Evolutionary conservation across 2,888 invertebrate species (phyloP).

Genomic region (Nomada fabriciana): DNA sequence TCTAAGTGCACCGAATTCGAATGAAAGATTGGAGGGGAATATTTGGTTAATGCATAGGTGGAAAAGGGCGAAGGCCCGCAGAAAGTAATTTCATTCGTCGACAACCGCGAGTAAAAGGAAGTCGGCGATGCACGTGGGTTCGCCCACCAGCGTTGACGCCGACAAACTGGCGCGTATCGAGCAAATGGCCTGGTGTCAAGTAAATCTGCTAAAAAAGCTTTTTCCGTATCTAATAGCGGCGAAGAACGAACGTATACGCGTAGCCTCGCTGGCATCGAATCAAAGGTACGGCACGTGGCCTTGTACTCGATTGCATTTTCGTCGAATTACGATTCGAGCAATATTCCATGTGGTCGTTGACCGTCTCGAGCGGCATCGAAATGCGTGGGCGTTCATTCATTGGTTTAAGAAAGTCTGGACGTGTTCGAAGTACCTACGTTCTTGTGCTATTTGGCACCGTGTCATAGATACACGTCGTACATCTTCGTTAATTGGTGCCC

Average conservation of each 20-base stretch:
- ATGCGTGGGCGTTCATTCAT: conserved; percentile 73
- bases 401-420: conserved; percentile 59
- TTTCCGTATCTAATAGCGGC: conserved; percentile 42
- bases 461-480: conserved; percentile 44
- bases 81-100: conserved; percentile 37
- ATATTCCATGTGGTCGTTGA: conserved; percentile 65
- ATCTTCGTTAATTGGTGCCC: conserved; percentile 53
- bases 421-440: conserved; percentile 21
- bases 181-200: conserved; percentile 51
- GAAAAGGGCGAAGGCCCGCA: too few relatives aligned
- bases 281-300: conserved; percentile 62
- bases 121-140: conserved; percentile 35
- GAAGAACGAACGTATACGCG: conserved; percentile 31
- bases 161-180: conserved; percentile 61
- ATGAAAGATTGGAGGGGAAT: too few relatives aligned
- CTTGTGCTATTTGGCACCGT: conserved; percentile 52
- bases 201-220: conserved; percentile 46
- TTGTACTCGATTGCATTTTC: conserved; percentile 73
- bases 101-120: not conserved
- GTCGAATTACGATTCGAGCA: conserved; percentile 62
- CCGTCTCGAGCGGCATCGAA: conserved; percentile 56
- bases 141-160: conserved; percentile 66
- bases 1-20: not conserved
- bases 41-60: too few relatives aligned
- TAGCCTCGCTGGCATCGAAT: conserved; percentile 59